These are phyloP conservation scores for Polyergus mexicanus DNA, from an alignment of 1,140 invertebrate genomes.

Conservation along the genomic window DNA sequence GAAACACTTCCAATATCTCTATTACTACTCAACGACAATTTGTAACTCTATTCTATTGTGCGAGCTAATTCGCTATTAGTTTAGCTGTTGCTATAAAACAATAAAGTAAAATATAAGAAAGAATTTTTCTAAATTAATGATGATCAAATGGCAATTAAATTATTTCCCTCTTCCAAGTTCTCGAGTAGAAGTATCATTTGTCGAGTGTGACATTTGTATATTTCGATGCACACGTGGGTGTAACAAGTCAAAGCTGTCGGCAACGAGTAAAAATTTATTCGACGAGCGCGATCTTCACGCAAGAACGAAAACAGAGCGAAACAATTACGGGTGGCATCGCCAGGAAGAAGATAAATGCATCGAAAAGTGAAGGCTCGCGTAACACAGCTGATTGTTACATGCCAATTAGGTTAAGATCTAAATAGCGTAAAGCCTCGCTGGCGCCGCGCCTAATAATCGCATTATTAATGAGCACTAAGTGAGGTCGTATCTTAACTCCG, in stretches of 20 bases:
- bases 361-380: constrained; percentile 74
- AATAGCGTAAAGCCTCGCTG: constrained; percentile 78
- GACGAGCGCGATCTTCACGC: constrained; percentile 49
- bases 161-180: background rate
- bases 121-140: background rate
- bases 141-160: background rate
- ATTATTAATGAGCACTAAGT: constrained; percentile 78
- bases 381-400: constrained; percentile 78
- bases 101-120: background rate
- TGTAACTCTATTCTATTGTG: background rate
- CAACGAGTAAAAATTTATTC: constrained; percentile 72
- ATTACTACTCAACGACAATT: background rate
- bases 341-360: constrained; percentile 79
- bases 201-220: constrained; percentile 24
- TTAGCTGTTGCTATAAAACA: background rate
- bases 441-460: constrained; percentile 81
- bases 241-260: constrained; percentile 23
- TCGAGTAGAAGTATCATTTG: constrained; percentile 23
- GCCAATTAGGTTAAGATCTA: constrained; percentile 80
- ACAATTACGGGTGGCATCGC: constrained; percentile 73
- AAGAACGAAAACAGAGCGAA: constrained; percentile 37
- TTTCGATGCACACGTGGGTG: constrained; percentile 55
- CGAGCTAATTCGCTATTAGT: background rate
- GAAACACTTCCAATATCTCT: too few relatives aligned
- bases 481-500: background rate